Evolutionary conservation across 2,888 invertebrate genomes (phyloP), one percentile per base, ranked within the genome.

Genomic region (Meloe dianella): DNA sequence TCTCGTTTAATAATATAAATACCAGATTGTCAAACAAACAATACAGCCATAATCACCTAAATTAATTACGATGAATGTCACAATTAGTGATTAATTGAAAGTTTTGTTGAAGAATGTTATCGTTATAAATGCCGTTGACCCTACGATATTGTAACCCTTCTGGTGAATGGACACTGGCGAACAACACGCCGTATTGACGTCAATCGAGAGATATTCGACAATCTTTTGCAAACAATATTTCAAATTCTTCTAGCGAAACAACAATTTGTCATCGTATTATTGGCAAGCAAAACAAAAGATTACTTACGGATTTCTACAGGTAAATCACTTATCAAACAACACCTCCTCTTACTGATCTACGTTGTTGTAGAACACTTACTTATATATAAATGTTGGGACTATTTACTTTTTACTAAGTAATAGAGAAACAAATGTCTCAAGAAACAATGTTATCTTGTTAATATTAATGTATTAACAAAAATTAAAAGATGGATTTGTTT

Each of bases 391-490:
- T 64, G 51, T 51, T 20, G 29, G 5, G 17, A 24, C 12, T 71
- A 71, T 73, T 74, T 74, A 66, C 66, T 64, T 63, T 27, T 3
- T 60, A 63, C 35, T 57, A 59, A 60, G 66, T 61, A 64, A 66
- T 69, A 69, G 67, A 71, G 68, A 47, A 20, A 63, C 63, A 71
- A 73, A 73, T 72, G 74, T 74, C 74, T 66, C 58, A 68, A n/a
- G 35, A 68, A 72, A 74, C 73, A 76, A 74, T 74, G 74, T 76
- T 76, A 76, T 76, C 76, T 69, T 51, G n/a, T 57, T 65, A 65
- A 63, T 60, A 38, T 22, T 38, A 35, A 20, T 65, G 60, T 56
- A 66, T 66, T 62, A 54, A 30, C 59, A 14, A n/a, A 12, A 27
- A 61, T 30, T 20, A 32, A 61, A 61, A 41, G 6, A 6, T 35